Evolutionary conservation across 2,888 invertebrate species (phyloP).

Genomic region (Drosophila subquinaria): DNA sequence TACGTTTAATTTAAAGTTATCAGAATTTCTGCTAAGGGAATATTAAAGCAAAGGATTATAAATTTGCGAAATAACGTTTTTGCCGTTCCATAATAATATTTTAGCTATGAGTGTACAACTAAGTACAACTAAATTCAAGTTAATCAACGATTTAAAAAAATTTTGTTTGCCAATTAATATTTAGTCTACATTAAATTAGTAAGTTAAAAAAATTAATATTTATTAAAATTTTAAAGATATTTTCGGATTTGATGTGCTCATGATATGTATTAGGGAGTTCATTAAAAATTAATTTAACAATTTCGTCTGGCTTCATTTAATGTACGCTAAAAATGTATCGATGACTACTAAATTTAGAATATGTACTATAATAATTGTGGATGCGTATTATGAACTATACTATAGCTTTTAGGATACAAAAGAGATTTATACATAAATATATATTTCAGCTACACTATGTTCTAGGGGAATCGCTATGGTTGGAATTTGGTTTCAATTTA

Average conservation of each 20-base stretch:
- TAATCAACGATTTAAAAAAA: slow-evolving; percentile 45
- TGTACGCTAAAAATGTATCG: slow-evolving; percentile 30
- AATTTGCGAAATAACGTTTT: slow-evolving; percentile 13
- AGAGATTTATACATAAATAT: slow-evolving; percentile 31
- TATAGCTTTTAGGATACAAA: slow-evolving; percentile 44
- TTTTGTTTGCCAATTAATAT: slow-evolving; percentile 39
- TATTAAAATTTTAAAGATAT: slow-evolving; percentile 18
- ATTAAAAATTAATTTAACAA: slow-evolving; percentile 15
- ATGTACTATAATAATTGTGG: slow-evolving; percentile 24
- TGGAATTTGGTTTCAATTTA: slow-evolving; percentile 2
- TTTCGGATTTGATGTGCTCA: slow-evolving; percentile 10
- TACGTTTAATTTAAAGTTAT: neutral
- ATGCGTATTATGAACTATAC: slow-evolving; percentile 9
- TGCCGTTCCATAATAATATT: slow-evolving; percentile 21
- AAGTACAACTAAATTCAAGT: slow-evolving; percentile 23
- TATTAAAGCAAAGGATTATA: slow-evolving; percentile 53
- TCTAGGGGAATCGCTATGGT: slow-evolving; percentile 48
- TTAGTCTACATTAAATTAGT: slow-evolving; percentile 41
- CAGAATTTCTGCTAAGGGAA: slow-evolving; percentile 37
- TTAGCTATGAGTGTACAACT: neutral
- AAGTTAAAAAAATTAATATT: slow-evolving; percentile 27
- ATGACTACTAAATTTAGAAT: slow-evolving; percentile 21
- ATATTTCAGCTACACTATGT: slow-evolving; percentile 55
- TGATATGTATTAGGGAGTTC: slow-evolving; percentile 1
- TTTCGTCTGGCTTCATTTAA: slow-evolving; percentile 17